These are phyloP conservation scores for Drymodes brunneopygia DNA, from an alignment of 2,113 vertebrate genomes.

Conservation along the genomic window DNA sequence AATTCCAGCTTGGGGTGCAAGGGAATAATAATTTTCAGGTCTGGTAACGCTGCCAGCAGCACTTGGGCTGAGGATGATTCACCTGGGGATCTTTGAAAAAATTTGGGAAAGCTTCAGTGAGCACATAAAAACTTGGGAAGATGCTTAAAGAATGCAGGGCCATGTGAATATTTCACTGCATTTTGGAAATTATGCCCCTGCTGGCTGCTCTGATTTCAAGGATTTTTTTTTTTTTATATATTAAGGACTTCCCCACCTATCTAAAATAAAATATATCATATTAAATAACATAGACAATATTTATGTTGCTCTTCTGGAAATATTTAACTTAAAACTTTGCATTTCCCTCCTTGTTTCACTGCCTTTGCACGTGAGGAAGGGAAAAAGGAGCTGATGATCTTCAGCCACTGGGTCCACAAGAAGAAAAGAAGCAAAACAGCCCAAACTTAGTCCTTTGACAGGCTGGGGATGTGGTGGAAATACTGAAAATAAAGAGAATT, in stretches of 20 bases:
- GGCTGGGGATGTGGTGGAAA: neutral
- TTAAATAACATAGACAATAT: neutral
- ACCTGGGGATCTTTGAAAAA: neutral
- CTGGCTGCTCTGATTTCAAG: neutral
- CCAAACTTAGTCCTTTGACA: neutral
- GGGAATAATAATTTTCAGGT: neutral
- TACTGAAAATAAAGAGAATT: neutral
- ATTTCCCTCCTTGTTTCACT: neutral
- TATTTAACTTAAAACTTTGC: neutral
- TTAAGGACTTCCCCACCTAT: neutral
- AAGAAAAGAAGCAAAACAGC: neutral
- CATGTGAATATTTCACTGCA: rapidly evolving
- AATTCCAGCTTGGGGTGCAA: neutral
- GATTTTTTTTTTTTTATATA: neutral
- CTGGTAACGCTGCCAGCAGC: rapidly evolving
- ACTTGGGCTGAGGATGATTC: neutral
- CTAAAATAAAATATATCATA: rapidly evolving
- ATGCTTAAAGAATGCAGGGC: neutral
- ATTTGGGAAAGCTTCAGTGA: neutral
- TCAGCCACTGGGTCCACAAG: neutral
- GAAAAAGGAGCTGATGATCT: neutral
- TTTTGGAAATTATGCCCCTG: neutral
- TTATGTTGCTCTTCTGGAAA: neutral
- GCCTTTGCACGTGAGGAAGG: rapidly evolving
- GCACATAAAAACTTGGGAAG: neutral